Evolutionary conservation across 1,140 invertebrate species (phyloP), one percentile per base, ranked within the genome.

Genomic region (Pemphigus obesinymphae): DNA sequence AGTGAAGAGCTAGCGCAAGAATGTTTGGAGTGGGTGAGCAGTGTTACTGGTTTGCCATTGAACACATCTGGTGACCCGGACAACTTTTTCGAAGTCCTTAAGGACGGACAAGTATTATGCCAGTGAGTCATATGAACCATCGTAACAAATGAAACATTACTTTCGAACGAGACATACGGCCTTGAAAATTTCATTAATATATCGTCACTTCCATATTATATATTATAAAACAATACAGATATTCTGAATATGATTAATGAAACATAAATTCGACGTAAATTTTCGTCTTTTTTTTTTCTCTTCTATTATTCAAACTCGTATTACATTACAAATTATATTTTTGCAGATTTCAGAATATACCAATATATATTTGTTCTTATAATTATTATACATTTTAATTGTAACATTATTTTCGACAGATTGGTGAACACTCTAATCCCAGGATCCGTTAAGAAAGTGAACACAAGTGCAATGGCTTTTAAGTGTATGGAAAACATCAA

Each of bases 401-500:
- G 20, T 2, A 48, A 20, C 13, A n/a, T 66, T 70, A 43, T 70
- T 70, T 26, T 80, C 89, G 89, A 48, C 88, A 95, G 95, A 86
- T 87, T 96, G 85, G 93, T 92, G 8, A 96, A 97, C 86, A 88
- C 89, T 72, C 90, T 97, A 78, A 90, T 95, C 86, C 90, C 93
- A 0, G 92, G 92, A 29, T 90, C 90, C 48, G 91, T 97, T 31
- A 96, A 95, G 88, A 97, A 96, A 88, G 91, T 97, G 83, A 96
- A 97, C 87, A 90, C 91, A 84, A 93, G 91, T 48, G 90, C 90
- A 85, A 94, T 96, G 92, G 96, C 96, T n/a, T 98, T 98, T 88
- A 97, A 97, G 85, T 97, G 96, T 86, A 99, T 99, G 97, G 97
- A 99, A 88, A 99, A 99, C 87, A 99, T 99, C 83, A 97, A 98